phyloP scores from a whole-genome alignment of 2,797 vertebrate genomes.

The Eremophila alpestris region DNA sequence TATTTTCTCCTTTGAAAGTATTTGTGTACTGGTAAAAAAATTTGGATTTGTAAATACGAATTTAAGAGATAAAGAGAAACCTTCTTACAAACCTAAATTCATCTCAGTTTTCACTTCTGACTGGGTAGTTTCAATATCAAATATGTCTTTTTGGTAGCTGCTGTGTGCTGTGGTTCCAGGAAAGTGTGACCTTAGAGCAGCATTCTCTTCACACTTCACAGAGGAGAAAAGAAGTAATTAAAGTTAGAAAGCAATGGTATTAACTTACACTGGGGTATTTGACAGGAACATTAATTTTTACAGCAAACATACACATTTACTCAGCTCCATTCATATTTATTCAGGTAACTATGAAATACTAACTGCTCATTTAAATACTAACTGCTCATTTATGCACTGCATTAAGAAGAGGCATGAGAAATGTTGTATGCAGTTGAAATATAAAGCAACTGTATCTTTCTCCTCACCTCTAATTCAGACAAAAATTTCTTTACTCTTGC shows the following conservation, averaged over 20 bases:
- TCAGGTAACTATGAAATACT: not conserved
- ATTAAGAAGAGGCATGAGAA: not conserved
- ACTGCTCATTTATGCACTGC: not conserved
- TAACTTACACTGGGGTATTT: not conserved
- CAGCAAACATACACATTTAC: not conserved
- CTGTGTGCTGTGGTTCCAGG: not conserved
- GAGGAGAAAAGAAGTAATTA: slow-evolving; percentile 6
- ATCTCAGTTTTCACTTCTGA: not conserved
- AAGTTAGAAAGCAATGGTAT: not conserved
- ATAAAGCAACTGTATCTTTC: not conserved
- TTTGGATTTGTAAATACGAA: not conserved
- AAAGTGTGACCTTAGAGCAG: not conserved
- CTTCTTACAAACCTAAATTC: slow-evolving; percentile 67
- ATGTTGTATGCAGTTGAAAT: not conserved
- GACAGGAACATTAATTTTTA: not conserved
- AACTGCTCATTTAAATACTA: slow-evolving; percentile 17
- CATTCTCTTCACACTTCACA: slow-evolving; percentile 68
- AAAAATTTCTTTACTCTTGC: not conserved
- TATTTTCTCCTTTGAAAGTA: not conserved
- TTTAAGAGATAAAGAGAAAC: not conserved
- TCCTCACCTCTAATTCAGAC: not conserved
- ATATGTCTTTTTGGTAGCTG: slow-evolving; percentile 20
- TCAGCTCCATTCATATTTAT: not conserved
- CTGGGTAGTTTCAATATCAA: slow-evolving; percentile 43
- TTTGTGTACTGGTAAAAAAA: not conserved